Conservation (phyloP, 1,140 invertebrate species). For the Scaptodrosophila lebanonensis region DNA sequence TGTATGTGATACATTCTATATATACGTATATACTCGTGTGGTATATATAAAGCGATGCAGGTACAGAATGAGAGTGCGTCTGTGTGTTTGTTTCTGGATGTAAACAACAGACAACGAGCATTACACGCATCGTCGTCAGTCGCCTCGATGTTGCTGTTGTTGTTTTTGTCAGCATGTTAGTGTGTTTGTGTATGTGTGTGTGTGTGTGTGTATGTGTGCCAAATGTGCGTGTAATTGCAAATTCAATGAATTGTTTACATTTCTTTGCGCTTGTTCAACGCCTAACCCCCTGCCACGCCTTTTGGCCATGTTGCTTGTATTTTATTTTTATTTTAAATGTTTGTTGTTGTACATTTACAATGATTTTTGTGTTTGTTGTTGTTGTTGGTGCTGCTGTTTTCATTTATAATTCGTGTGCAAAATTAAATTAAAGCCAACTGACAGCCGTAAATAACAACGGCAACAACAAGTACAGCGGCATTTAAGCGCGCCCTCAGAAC, state of each 20-base stretch:
- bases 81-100: slow-evolving; percentile 30
- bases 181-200: slow-evolving; percentile 7
- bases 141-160: no score
- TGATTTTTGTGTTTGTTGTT: slow-evolving; percentile 19
- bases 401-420: slow-evolving; percentile 75
- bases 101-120: slow-evolving; percentile 48
- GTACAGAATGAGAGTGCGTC: no score
- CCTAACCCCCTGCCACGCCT: slow-evolving; percentile 9
- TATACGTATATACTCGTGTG: slow-evolving; percentile 49
- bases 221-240: slow-evolving; percentile 76
- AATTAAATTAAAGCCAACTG: slow-evolving; percentile 75
- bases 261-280: slow-evolving; percentile 66
- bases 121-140: slow-evolving; percentile 52
- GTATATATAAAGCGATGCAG: slow-evolving; percentile 21
- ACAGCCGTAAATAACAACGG: slow-evolving; percentile 39
- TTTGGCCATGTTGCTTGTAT: slow-evolving; percentile 39
- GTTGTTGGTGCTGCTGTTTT: slow-evolving; percentile 51
- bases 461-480: slow-evolving; percentile 3
- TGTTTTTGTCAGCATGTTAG: neutral
- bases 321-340: slow-evolving; percentile 30
- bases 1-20: slow-evolving; percentile 71
- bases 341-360: neutral
- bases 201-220: slow-evolving; percentile 43
- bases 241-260: slow-evolving; percentile 76
- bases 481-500: slow-evolving; percentile 1